Base-by-base conservation (phyloP, 1,140 invertebrate species). In the Sycophila sp. region DNA sequence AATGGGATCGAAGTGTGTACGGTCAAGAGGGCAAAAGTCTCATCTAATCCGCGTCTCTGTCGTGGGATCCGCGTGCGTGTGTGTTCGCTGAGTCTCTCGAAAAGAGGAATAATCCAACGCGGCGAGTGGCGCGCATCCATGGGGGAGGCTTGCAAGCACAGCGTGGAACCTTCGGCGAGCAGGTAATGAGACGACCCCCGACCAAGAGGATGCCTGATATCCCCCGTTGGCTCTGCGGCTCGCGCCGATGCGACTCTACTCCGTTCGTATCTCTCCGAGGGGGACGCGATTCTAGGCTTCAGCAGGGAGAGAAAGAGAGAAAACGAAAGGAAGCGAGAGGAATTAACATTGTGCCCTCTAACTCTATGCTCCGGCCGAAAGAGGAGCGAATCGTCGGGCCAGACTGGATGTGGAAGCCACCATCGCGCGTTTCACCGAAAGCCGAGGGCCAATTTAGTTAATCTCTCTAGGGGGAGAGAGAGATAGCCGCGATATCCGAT, bases 181-280 rank as follows among this genome's bases (percentile, higher is more conserved):
- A 77, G 80, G 81, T 85, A 86, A 86, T 86, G 85, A 86, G 83
- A 82, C 83, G 83, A 82, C 83, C 85, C 83, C 83, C 85, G 85
- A 85, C 83, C 80, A 86, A 83, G 83, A 82, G 81, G 74, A 80
- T 55, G 19, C 73, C 78, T 80, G 83, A 82, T 84, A 78, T 76
- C 74, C 76, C 73, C 75, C 66, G 26, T 51, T 49, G 30, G n/a
- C 28, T 36, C 55, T 38, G 47, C 10, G 49, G 38, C 49, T 22
- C 42, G 62, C 19, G 19, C 17, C 17, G 38, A 38, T 19, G 22
- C n/a, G n/a, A 22, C 58, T 24, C n/a, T 63, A 17, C 32, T 15
- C n/a, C n/a, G n/a, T n/a, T n/a, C n/a, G n/a, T 26, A 11, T 1
- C 24, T 2, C 55, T 28, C 26, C 45, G n/a, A n/a, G n/a, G 42